phyloP scores from a whole-genome alignment of 2,113 vertebrate species.

The Coregonus clupeaformis region DNA sequence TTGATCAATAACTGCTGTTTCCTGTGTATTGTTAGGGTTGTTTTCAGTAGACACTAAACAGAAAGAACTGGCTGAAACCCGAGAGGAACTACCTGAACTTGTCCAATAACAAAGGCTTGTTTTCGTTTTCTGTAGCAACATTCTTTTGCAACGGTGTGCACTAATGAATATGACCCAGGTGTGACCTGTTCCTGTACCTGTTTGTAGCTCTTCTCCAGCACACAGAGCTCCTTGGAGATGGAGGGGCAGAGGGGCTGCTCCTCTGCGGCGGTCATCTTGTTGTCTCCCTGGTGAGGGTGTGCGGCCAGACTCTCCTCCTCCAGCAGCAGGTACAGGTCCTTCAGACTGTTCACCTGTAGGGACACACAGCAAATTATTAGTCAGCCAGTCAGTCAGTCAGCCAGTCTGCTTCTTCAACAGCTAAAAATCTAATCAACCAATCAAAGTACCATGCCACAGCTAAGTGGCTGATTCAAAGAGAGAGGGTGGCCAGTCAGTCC shows the following conservation, averaged over 20 bases:
- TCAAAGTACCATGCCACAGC: too few relatives aligned
- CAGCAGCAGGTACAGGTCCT: slow-evolving; percentile 89
- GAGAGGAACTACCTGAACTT: too few relatives aligned
- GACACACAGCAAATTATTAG: neutral
- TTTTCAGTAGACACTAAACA: too few relatives aligned
- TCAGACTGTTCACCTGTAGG: slow-evolving; percentile 89
- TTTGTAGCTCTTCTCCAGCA: slow-evolving; percentile 37
- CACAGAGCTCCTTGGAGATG: slow-evolving; percentile 59
- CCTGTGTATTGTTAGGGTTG: too few relatives aligned
- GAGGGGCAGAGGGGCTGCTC: slow-evolving; percentile 76
- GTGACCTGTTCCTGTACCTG: slow-evolving; percentile 10
- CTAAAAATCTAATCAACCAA: neutral
- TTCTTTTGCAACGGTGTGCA: too few relatives aligned
- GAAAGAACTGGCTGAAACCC: too few relatives aligned
- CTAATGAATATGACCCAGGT: neutral
- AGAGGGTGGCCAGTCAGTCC: neutral
- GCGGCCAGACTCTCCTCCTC: slow-evolving; percentile 87
- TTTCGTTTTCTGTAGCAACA: too few relatives aligned
- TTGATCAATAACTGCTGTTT: too few relatives aligned
- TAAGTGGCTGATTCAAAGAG: neutral
- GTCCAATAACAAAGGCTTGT: too few relatives aligned
- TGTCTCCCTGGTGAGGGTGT: slow-evolving; percentile 75
- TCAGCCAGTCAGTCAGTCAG: neutral
- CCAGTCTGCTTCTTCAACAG: neutral
- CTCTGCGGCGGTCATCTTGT: slow-evolving; percentile 77